Conservation (phyloP, 2,888 invertebrate species). For the Nyleta sp. region DNA sequence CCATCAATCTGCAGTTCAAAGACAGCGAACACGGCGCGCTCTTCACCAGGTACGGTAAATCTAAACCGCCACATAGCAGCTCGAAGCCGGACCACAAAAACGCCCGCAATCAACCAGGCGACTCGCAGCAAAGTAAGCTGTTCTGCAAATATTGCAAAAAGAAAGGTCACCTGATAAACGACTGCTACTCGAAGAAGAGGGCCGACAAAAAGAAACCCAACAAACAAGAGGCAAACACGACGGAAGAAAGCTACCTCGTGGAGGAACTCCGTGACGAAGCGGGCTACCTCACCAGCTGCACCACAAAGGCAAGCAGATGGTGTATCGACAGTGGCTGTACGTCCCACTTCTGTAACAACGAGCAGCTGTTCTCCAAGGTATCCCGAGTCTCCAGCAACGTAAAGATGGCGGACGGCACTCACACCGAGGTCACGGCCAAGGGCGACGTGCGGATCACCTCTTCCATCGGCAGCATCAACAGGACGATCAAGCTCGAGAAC, state of each 20-base stretch:
- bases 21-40: conserved; percentile 20
- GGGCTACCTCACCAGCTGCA: no score
- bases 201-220: conserved; percentile 21
- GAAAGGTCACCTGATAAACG: conserved; percentile 24
- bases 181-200: conserved; percentile 30
- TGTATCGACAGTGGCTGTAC: conserved; percentile 30
- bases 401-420: conserved; percentile 13
- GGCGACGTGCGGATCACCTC: conserved; percentile 16
- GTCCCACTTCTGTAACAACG: conserved; percentile 37
- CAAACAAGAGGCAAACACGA: no score
- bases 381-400: neutral
- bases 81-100: no score
- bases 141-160: conserved; percentile 32
- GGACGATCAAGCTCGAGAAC: conserved; percentile 36
- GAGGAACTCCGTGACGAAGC: no score
- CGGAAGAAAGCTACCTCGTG: no score
- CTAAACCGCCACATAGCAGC: neutral
- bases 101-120: neutral
- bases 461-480: neutral
- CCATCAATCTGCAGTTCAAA: conserved; percentile 8
- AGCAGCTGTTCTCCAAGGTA: neutral
- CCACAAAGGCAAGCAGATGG: neutral
- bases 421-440: conserved; percentile 2
- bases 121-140: neutral
- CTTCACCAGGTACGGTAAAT: neutral